Evolutionary conservation across 92 coral and sea anemone species (phyloP).

Genomic region (Montipora capitata): DNA sequence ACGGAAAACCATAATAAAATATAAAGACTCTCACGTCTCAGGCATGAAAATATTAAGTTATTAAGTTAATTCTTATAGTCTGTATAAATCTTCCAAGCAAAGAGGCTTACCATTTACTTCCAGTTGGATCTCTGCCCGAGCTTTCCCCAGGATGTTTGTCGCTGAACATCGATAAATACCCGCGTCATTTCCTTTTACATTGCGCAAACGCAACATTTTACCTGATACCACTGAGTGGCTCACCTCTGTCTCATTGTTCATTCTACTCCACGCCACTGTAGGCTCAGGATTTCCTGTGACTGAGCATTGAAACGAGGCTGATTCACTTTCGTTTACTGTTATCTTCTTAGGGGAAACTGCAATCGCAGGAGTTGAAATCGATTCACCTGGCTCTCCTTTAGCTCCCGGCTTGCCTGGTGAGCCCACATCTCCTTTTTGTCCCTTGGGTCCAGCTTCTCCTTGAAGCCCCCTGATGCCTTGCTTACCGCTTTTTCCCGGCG

Average conservation of each 20-base stretch:
- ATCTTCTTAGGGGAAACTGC: constrained; percentile 32
- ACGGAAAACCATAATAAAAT: no score
- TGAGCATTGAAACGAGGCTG: constrained; percentile 62
- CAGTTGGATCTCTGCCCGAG: constrained; percentile 14
- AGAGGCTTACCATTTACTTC: constrained; percentile 52
- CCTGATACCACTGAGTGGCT: constrained; percentile 25
- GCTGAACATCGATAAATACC: constrained; percentile 67
- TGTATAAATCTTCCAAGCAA: background rate
- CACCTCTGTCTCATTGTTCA: constrained; percentile 1
- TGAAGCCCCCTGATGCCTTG: constrained; percentile 44
- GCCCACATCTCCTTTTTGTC: no score
- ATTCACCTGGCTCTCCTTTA: constrained; percentile 53
- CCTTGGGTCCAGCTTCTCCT: background rate
- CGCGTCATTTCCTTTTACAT: constrained; percentile 41
- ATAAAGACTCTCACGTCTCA: no score
- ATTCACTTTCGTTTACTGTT: constrained; percentile 60
- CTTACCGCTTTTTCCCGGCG: constrained; percentile 24
- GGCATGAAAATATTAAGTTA: no score
- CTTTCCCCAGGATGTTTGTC: constrained; percentile 59
- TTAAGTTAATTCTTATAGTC: no score
- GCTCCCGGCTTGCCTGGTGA: constrained; percentile 45
- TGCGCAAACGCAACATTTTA: constrained; percentile 31
- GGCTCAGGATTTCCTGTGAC: constrained; percentile 66
- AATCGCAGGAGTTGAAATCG: constrained; percentile 47
- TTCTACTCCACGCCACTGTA: constrained; percentile 42